Evolutionary conservation across 2,113 vertebrate species (phyloP).

Genomic region (Garra rufa): DNA sequence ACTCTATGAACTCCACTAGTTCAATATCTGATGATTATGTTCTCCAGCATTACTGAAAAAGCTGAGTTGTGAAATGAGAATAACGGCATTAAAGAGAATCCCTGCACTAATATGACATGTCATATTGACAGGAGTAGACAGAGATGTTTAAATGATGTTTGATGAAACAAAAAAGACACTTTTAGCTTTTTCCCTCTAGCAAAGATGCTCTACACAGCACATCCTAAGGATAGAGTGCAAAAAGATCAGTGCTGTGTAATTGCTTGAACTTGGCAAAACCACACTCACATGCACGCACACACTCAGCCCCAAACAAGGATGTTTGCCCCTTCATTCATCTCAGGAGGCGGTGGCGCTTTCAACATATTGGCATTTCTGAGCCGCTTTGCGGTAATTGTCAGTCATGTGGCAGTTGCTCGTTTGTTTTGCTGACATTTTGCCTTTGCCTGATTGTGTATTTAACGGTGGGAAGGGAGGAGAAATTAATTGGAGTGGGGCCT

Average conservation of each 20-base stretch:
- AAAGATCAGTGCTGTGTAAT: slow-evolving; percentile 23
- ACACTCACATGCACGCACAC: slow-evolving; percentile 5
- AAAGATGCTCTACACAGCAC: neutral
- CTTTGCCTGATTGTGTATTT: slow-evolving; percentile 82
- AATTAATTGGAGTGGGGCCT: slow-evolving; percentile 79
- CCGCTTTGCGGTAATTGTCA: slow-evolving; percentile 77
- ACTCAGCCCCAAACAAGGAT: slow-evolving; percentile 33
- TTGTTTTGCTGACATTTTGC: slow-evolving; percentile 81
- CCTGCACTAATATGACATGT: neutral
- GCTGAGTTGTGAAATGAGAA: neutral
- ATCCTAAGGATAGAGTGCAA: slow-evolving; percentile 1
- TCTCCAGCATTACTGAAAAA: neutral
- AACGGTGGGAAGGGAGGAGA: slow-evolving; percentile 72
- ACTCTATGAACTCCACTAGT: neutral
- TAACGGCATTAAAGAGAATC: neutral
- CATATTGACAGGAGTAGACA: neutral
- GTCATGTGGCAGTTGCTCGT: slow-evolving; percentile 69
- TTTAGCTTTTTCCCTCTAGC: slow-evolving; percentile 6
- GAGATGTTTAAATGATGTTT: slow-evolving; percentile 11
- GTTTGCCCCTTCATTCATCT: slow-evolving; percentile 69
- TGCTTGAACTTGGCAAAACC: slow-evolving; percentile 10
- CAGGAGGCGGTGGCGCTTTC: slow-evolving; percentile 66
- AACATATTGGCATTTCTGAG: slow-evolving; percentile 80
- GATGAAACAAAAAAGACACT: neutral
- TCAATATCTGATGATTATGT: neutral